phyloP scores from a whole-genome alignment of 2,888 invertebrate species.

The Parnassius apollo region DNA sequence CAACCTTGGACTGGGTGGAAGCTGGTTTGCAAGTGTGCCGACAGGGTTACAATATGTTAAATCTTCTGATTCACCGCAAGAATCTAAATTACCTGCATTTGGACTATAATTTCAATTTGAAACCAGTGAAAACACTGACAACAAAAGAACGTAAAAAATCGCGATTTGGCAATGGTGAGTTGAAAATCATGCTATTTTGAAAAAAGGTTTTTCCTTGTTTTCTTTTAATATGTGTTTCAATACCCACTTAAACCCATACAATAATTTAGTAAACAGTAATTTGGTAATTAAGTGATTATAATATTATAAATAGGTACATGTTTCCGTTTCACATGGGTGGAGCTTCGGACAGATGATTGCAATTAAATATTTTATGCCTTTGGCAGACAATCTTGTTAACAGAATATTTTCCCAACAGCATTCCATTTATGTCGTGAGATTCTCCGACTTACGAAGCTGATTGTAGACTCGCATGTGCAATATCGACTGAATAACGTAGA shows the following conservation, averaged over 20 bases:
- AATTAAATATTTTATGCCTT: too few species aligned
- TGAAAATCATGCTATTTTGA: background rate
- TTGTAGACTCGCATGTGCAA: constrained; percentile 99
- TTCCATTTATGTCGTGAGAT: constrained; percentile 99
- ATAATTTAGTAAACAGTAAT: too few species aligned
- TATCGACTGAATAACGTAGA: constrained; percentile 99
- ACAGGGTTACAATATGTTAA: constrained; percentile 99
- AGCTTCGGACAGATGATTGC: too few species aligned
- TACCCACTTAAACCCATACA: too few species aligned
- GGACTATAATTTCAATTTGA: constrained; percentile 99
- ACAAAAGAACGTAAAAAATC: constrained; percentile 99
- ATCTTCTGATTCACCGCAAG: constrained; percentile 98
- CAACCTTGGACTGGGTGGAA: constrained; percentile 99
- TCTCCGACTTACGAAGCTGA: constrained; percentile 97
- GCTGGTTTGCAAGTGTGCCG: constrained; percentile 98
- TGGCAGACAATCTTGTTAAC: too few species aligned
- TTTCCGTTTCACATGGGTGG: too few species aligned
- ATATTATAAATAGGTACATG: too few species aligned
- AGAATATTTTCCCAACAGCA: constrained; percentile 76
- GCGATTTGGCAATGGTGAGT: constrained; percentile 93
- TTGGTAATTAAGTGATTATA: too few species aligned
- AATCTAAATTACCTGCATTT: constrained; percentile 99
- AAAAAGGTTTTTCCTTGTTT: too few species aligned
- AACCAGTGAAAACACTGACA: constrained; percentile 99
- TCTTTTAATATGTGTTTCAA: too few species aligned